These are phyloP conservation scores for Sinocyclocheilus anshuiensis DNA, from an alignment of 2,113 vertebrate species.

Conservation along the genomic window DNA sequence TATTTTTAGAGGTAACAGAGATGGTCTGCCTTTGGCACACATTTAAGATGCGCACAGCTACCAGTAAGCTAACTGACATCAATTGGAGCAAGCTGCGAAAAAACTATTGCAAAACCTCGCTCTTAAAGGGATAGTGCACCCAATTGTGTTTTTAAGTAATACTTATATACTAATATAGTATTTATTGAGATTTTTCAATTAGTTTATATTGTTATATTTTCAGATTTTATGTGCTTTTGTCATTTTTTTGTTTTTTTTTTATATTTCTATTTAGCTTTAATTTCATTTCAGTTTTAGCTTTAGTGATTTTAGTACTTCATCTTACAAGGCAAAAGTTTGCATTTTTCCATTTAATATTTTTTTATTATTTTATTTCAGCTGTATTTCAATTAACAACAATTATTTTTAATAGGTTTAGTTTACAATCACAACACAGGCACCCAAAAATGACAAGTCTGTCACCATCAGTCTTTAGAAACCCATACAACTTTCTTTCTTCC, in stretches of 20 bases:
- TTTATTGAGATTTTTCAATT: not conserved
- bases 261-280: not conserved
- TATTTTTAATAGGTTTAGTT: no score
- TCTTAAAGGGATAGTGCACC: not conserved
- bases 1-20: conserved; percentile 42
- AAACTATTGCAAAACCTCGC: conserved; percentile 9
- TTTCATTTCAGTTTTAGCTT: not conserved
- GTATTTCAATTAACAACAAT: no score
- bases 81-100: conserved; percentile 14
- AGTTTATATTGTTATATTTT: not conserved
- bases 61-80: not conserved
- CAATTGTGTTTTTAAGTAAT: not conserved
- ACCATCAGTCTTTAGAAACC: not conserved
- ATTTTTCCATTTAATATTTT: not conserved
- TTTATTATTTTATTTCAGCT: not conserved
- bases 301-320: not conserved
- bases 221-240: no score
- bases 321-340: not conserved
- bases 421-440: no score
- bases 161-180: not conserved
- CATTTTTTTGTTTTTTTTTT: no score
- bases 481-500: not conserved
- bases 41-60: not conserved
- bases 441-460: not conserved
- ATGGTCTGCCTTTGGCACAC: conserved; percentile 10